Conservation (phyloP, 2,113 vertebrate genomes). For the Nesoenas mayeri region DNA sequence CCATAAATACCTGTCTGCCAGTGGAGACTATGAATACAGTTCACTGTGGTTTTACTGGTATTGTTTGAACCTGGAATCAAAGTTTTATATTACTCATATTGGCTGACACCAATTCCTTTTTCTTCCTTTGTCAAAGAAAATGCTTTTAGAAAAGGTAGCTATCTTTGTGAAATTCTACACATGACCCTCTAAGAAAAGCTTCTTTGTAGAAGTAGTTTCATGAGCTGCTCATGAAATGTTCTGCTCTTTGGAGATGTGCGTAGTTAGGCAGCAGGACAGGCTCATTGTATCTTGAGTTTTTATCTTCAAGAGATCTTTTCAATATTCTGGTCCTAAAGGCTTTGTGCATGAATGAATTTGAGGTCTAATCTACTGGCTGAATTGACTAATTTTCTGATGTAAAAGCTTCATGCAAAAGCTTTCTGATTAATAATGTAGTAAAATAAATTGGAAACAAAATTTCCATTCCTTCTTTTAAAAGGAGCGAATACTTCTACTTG, state of each 20-base stretch:
- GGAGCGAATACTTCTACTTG: neutral
- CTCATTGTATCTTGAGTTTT: neutral
- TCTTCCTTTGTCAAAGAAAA: neutral
- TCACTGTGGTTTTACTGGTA: neutral
- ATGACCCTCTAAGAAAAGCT: neutral
- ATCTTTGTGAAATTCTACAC: neutral
- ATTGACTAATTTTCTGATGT: neutral
- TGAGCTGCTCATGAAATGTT: neutral
- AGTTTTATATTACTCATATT: neutral
- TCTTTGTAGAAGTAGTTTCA: neutral
- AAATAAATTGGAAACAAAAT: neutral
- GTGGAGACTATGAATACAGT: neutral
- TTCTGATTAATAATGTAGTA: neutral
- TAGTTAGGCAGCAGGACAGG: neutral
- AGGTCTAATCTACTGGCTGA: neutral
- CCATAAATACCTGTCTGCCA: neutral
- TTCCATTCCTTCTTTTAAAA: neutral
- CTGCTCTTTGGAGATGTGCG: neutral
- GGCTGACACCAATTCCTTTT: neutral
- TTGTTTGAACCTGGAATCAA: neutral
- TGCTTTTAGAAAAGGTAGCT: neutral
- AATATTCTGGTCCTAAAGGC: neutral
- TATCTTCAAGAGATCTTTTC: neutral
- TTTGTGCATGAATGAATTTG: neutral
- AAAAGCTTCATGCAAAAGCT: neutral